These are phyloP conservation scores for Scortum barcoo DNA, from an alignment of 2,113 vertebrate species.

Conservation along the genomic window DNA sequence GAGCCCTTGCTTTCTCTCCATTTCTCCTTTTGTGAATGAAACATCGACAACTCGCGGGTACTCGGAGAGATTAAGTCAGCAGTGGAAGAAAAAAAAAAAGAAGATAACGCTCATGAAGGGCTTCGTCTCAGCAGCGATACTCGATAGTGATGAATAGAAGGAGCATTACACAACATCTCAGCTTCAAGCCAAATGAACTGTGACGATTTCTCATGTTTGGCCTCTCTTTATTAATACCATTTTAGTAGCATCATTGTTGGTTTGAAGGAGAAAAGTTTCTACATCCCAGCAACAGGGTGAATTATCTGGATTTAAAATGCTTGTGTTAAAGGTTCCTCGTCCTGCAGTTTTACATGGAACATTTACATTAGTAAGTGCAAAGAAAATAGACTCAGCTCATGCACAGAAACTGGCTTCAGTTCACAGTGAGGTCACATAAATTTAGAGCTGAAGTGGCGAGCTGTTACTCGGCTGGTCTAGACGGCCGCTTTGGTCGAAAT, in stretches of 20 bases:
- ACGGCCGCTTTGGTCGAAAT: not conserved
- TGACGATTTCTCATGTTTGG: no score
- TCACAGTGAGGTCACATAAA: not conserved
- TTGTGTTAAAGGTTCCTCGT: not conserved
- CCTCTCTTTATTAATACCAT: not conserved
- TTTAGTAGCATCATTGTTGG: not conserved
- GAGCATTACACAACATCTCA: not conserved
- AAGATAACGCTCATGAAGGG: constrained; percentile 16
- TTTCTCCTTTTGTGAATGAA: constrained; percentile 27
- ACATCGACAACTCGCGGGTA: not conserved
- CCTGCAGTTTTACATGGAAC: not conserved
- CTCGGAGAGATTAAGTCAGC: constrained; percentile 32
- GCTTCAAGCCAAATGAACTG: no score
- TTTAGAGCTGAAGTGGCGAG: not conserved
- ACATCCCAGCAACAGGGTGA: not conserved
- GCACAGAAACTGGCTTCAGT: not conserved
- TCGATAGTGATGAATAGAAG: constrained; percentile 14
- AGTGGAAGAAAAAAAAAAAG: constrained; percentile 15
- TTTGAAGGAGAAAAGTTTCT: not conserved
- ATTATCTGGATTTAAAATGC: not conserved
- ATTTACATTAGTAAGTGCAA: not conserved
- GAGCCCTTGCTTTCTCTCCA: not conserved
- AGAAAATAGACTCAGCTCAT: not conserved
- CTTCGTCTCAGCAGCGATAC: not conserved
- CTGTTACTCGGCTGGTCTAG: not conserved